Evolutionary conservation across 2,797 vertebrate genomes (phyloP).

Genomic region (Pseudochirops cupreus): DNA sequence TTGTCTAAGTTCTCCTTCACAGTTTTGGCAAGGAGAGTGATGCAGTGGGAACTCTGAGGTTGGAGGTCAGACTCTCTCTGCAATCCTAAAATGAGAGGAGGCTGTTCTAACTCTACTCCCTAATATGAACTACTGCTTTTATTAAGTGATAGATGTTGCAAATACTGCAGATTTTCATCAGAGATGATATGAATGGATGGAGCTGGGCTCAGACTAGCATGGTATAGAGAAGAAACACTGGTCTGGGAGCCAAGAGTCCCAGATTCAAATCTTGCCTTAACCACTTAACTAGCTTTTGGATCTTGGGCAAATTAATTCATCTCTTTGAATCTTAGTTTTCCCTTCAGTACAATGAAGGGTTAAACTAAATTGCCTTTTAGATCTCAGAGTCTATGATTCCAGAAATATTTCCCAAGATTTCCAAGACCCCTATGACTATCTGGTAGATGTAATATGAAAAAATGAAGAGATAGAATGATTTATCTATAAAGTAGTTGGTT

Average conservation of each 20-base stretch:
- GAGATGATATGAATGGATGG: neutral
- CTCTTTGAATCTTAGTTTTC: neutral
- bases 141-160: conserved; percentile 22
- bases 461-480: neutral
- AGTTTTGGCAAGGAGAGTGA: neutral
- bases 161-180: neutral
- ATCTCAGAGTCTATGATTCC: neutral
- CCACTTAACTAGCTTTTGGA: neutral
- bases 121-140: conserved; percentile 42
- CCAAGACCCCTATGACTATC: neutral
- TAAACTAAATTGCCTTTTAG: neutral
- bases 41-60: neutral
- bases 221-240: neutral
- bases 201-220: neutral
- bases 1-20: neutral
- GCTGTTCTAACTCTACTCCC: neutral
- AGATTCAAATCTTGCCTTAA: neutral
- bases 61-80: neutral
- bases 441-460: neutral
- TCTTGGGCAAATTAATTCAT: neutral
- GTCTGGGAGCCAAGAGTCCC: neutral
- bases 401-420: neutral
- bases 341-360: neutral
- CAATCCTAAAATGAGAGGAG: neutral
- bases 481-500: neutral